Conservation (phyloP, 1,140 invertebrate genomes). For the Camponotus floridanus region DNA sequence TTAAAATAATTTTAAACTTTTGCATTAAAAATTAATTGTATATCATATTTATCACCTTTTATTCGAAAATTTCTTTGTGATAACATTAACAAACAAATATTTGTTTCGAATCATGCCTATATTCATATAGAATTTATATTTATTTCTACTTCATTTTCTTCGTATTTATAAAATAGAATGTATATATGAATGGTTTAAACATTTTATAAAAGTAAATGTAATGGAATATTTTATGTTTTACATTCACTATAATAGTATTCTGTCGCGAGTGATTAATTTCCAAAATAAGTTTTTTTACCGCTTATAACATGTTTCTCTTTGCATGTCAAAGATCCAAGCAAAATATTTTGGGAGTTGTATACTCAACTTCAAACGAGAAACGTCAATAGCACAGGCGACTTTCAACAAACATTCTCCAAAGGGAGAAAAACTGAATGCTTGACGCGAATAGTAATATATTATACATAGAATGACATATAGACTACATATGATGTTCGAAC, state of each 20-base stretch:
- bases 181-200: background rate
- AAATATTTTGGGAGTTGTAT: constrained; percentile 6
- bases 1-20: background rate
- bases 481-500: background rate
- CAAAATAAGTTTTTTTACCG: background rate
- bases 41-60: background rate
- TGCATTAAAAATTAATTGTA: background rate
- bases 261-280: background rate
- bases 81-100: background rate
- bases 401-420: constrained; percentile 6
- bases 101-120: background rate
- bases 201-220: background rate
- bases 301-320: background rate
- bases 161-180: background rate
- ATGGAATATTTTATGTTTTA: background rate
- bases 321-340: background rate
- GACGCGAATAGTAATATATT: constrained; percentile 4
- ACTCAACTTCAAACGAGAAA: background rate
- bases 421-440: background rate
- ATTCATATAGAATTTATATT: background rate
- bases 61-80: background rate
- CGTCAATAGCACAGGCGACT: background rate
- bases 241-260: background rate
- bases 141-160: background rate
- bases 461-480: background rate